A percentile compares a stretch with the other conserved stretches of the same genome.
phyloP scores from a whole-genome alignment of 2,888 invertebrate genomes.

The Agriopis leucophaearia region DNA sequence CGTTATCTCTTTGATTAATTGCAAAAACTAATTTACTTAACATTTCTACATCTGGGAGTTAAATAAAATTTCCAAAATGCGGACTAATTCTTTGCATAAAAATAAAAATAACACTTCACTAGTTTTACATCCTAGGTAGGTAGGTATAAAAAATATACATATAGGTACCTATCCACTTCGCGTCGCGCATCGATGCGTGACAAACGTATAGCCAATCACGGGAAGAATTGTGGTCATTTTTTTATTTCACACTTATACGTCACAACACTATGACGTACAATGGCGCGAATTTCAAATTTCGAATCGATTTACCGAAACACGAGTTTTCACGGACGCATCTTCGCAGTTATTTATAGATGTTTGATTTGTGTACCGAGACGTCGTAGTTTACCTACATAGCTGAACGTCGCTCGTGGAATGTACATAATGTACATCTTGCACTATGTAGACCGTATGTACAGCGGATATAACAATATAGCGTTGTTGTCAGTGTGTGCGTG shows the following conservation, averaged over 20 bases:
- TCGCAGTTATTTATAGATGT: conserved; percentile 71
- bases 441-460: conserved; percentile 77
- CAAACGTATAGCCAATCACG: not conserved
- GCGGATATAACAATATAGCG: conserved; percentile 78
- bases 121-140: not conserved
- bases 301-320: conserved; percentile 41
- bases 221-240: not conserved
- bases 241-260: conserved; percentile 28
- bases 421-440: conserved; percentile 82
- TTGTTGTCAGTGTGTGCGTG: conserved; percentile 66
- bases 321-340: conserved; percentile 74
- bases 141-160: no score
- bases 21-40: no score
- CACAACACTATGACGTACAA: conserved; percentile 39
- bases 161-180: no score
- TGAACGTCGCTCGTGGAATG: conserved; percentile 76
- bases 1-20: no score
- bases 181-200: not conserved
- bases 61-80: not conserved
- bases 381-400: conserved; percentile 82
- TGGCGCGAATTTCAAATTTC: conserved; percentile 54
- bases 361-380: conserved; percentile 78
- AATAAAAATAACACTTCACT: not conserved
- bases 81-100: not conserved
- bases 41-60: not conserved